These are phyloP conservation scores for Pyrrhosoma nymphula DNA, from an alignment of 2,888 invertebrate species.

Conservation along the genomic window DNA sequence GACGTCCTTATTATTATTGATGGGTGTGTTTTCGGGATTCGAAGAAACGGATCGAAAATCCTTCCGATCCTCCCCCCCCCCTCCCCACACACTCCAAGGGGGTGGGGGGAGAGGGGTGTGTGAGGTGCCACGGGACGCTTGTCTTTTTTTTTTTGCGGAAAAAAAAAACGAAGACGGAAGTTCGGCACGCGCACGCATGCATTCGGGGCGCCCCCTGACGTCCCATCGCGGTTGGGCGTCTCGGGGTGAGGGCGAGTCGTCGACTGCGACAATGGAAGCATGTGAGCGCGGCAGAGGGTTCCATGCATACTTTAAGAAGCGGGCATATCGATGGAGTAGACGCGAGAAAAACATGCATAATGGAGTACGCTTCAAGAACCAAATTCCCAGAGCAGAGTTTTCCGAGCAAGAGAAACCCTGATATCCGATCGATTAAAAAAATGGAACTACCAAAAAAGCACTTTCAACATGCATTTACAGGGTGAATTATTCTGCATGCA, in stretches of 20 bases:
- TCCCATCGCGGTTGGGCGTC: no score
- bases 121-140: background rate
- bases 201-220: no score
- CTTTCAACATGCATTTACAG: no score
- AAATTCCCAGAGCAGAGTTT: background rate
- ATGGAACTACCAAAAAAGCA: no score
- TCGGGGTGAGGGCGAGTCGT: background rate
- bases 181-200: background rate
- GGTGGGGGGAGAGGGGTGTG: background rate
- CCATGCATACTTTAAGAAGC: constrained; percentile 5
- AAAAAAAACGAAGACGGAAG: background rate
- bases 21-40: constrained; percentile 28
- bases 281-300: background rate
- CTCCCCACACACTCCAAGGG: background rate
- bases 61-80: background rate
- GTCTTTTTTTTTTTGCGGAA: background rate
- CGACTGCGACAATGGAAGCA: constrained; percentile 12
- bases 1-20: constrained; percentile 34
- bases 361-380: background rate
- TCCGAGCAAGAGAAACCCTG: background rate
- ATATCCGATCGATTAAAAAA: background rate
- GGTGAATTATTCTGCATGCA: no score
- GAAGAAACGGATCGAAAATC: constrained; percentile 33
- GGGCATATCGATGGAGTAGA: background rate
- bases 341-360: background rate